Base-by-base conservation (phyloP, 2,113 vertebrate species). In the Rhinolophus ferrumequinum region DNA sequence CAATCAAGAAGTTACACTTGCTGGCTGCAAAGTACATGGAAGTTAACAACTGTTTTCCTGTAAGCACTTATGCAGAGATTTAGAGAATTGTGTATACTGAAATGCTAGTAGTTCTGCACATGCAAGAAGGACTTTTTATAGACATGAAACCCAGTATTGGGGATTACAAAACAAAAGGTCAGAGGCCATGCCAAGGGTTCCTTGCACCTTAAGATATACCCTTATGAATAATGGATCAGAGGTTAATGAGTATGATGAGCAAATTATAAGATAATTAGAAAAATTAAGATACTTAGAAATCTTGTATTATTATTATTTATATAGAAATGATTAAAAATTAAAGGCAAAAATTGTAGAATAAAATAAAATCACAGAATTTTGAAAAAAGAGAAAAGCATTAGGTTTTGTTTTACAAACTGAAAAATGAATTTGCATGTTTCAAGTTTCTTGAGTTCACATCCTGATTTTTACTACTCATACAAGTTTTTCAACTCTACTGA, bases 291-390 rank as follows among this genome's bases (percentile, higher is more conserved):
- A 66, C 41, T 81, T 81, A 60, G n/a, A 60, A 62, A 81, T 12
- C 15, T 58, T 38, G 2, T 41, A 44, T 81, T 60, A 28, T 41
- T 81, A 18, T 30, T 24, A 84, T 28, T 60, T 5, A 77, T 11
- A 60, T 69, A 44, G 41, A 44, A 44, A 44, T 44, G 41, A 44
- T 44, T 44, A 44, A 44, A 33, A 47, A 93, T 76, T 83, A 79
- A 62, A 60, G 9, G 18, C 5, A 77, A 52, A 58, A 47, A 18
- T 38, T 0, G 60, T 79, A 60, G 6, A 79, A 26, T 73, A 85
- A 69, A 81, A 50, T 35, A 16, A 90, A 93, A 75, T 67, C 3
- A 87, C 18, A 77, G 47, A 77, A 73, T 86, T 92, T 47, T 88
- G 6, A 62, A 84, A 94, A 50, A 75, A 12, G 21, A 69, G 7